Base-by-base conservation (phyloP, 2,797 vertebrate species). In the Natrix natrix region DNA sequence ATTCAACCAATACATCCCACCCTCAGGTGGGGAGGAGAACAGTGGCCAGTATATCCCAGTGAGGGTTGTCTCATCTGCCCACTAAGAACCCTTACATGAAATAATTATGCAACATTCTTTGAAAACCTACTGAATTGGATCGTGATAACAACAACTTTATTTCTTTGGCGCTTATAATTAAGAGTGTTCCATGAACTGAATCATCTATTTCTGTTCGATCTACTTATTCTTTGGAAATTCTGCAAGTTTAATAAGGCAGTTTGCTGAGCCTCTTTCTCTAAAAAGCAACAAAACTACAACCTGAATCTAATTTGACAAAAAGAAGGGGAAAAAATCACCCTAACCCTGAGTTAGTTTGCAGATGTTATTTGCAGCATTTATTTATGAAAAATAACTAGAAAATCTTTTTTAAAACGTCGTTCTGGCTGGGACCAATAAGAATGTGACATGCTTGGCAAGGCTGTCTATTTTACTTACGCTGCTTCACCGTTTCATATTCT, bases 391-490 rank as follows among this genome's bases (percentile, higher is more conserved):
- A 98, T 98, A 96, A 95, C 96, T 96, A 96, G 95, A 97, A 98
- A 97, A 97, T 96, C 87, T 97, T 97, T 97, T 98, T 96, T 52
- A 96, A 97, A 97, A 95, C 94, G 96, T 97, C 96, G 95, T 97
- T 97, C 96, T 95, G 95, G 97, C 96, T 83, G 14, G 93, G 93
- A 96, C 96, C 97, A 99, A 99, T 99, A 98, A 98, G 98, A 99
- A 99, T 98, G 98, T 99, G 98, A 99, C 98, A 98, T 94, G 98
- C 96, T 66, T 97, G 98, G 98, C 98, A 98, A 97, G 97, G 98
- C 98, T 99, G 99, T 99, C 99, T 98, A 97, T 99, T 99, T 98
- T 98, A 98, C 98, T 99, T 98, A 99, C 98, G 98, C 98, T 97
- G 97, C 98, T 98, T 98, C 98, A 98, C 98, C 98, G 97, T 98